A percentile compares a stretch with the other conserved stretches of the same genome.
Evolutionary conservation across 2,888 invertebrate genomes (phyloP).

Genomic region (Pemphredon lugubris): DNA sequence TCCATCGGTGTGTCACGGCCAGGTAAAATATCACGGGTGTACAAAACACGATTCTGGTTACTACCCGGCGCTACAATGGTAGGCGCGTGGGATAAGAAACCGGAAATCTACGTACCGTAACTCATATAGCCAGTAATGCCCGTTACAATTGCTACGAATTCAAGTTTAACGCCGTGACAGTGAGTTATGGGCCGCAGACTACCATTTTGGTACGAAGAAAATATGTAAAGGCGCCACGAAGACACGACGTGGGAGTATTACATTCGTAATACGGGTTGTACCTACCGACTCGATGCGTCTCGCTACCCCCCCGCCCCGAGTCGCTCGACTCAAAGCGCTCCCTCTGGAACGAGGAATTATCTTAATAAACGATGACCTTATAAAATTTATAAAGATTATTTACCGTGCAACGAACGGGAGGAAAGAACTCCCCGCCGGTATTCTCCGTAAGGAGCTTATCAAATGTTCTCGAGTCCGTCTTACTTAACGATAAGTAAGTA

Average conservation of each 20-base stretch:
- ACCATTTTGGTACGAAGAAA: slow-evolving; percentile 8
- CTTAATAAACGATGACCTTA: neutral
- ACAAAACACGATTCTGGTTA: slow-evolving; percentile 60
- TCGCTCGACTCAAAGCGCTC: too few relatives aligned
- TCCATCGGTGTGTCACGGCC: slow-evolving; percentile 53
- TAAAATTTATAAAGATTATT: neutral
- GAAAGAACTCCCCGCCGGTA: too few relatives aligned
- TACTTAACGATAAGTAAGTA: too few relatives aligned
- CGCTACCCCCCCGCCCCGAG: neutral
- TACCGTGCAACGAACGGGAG: too few relatives aligned
- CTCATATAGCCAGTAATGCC: slow-evolving; percentile 42
- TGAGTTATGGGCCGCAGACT: slow-evolving; percentile 24
- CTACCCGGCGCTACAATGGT: slow-evolving; percentile 54
- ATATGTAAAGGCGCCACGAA: slow-evolving; percentile 6
- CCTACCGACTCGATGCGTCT: neutral
- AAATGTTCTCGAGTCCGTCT: too few relatives aligned
- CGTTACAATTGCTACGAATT: slow-evolving; percentile 50
- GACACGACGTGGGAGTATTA: neutral
- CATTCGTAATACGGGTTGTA: neutral
- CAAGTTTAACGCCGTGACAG: slow-evolving; percentile 32
- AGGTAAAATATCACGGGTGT: slow-evolving; percentile 70
- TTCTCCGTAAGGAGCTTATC: too few relatives aligned
- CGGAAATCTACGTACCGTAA: slow-evolving; percentile 66
- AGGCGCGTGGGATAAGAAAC: slow-evolving; percentile 68
- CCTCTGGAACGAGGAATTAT: neutral